Conservation (phyloP, 1,140 invertebrate species). For the Rhagoletis zephyria region DNA sequence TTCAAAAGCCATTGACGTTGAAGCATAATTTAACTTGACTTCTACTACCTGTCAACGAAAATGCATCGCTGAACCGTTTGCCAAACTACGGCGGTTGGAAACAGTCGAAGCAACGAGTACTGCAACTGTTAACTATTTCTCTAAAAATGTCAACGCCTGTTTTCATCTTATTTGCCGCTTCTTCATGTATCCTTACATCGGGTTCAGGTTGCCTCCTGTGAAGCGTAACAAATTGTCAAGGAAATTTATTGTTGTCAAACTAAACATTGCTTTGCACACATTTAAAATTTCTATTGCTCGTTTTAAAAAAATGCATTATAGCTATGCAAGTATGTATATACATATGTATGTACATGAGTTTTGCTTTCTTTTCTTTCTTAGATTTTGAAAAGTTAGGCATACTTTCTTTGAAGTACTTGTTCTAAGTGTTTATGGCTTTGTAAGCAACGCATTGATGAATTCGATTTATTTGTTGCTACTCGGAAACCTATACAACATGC, state of each 20-base stretch:
- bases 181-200: neutral
- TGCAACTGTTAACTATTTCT: no score
- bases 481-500: neutral
- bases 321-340: no score
- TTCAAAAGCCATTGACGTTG: no score
- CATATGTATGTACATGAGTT: no score
- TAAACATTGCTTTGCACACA: neutral
- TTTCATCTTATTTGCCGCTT: neutral
- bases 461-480: neutral
- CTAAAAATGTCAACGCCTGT: neutral
- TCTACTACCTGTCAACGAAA: no score
- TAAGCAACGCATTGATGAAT: neutral
- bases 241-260: neutral
- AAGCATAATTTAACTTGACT: no score
- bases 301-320: neutral
- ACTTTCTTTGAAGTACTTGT: no score
- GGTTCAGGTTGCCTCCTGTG: neutral
- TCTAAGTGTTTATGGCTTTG: neutral
- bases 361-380: no score
- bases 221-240: constrained; percentile 39
- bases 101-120: no score
- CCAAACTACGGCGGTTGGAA: no score
- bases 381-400: no score
- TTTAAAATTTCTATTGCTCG: constrained; percentile 18
- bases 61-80: no score